phyloP scores from a whole-genome alignment of 1,140 invertebrate genomes.

The Pteromalus puparum region DNA sequence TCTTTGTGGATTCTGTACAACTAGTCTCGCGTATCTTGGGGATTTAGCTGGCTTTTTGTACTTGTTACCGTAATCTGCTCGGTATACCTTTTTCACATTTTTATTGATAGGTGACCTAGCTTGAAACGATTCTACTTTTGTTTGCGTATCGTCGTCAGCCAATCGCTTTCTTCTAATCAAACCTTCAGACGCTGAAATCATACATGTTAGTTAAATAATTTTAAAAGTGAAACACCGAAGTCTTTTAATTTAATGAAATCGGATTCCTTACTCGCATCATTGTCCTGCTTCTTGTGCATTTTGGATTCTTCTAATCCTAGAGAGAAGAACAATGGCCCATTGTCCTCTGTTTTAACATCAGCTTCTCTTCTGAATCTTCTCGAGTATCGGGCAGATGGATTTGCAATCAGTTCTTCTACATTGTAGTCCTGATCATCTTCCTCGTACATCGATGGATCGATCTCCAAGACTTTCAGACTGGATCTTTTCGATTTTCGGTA shows the following conservation, averaged over 20 bases:
- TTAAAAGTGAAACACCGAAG: background rate
- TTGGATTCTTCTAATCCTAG: slow-evolving; percentile 11
- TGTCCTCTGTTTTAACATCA: background rate
- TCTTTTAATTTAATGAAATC: slow-evolving; percentile 4
- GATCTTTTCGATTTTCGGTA: slow-evolving; percentile 30
- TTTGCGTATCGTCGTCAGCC: background rate
- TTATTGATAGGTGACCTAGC: background rate
- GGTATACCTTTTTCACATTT: slow-evolving; percentile 37
- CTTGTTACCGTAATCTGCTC: background rate
- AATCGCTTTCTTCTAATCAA: slow-evolving; percentile 30
- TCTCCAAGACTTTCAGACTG: slow-evolving; percentile 47
- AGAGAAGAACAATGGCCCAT: slow-evolving; percentile 23
- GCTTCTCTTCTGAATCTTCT: slow-evolving; percentile 35
- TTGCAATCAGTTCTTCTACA: slow-evolving; percentile 19
- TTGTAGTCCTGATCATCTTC: slow-evolving; percentile 50
- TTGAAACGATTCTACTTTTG: background rate
- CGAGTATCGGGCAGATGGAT: too few species aligned
- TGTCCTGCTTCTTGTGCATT: background rate
- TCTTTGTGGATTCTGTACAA: background rate
- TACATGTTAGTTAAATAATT: slow-evolving; percentile 18
- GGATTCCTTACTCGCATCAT: slow-evolving; percentile 4
- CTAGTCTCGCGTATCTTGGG: background rate
- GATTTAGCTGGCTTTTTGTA: slow-evolving; percentile 13
- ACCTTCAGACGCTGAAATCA: slow-evolving; percentile 12
- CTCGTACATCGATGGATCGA: slow-evolving; percentile 54